phyloP scores from a whole-genome alignment of 1,140 invertebrate species.

The Drosophila sp. region DNA sequence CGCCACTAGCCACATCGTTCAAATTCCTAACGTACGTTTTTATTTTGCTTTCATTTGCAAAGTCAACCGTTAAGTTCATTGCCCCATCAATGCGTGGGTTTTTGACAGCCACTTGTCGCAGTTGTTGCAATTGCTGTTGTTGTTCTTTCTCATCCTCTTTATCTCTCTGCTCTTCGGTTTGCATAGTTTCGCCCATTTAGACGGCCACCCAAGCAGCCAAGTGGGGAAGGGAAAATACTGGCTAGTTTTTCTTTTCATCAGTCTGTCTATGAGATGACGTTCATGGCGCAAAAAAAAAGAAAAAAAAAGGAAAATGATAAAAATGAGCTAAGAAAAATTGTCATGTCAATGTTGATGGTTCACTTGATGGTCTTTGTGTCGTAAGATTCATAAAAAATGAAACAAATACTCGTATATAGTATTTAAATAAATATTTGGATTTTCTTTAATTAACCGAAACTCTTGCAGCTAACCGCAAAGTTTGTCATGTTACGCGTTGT shows the following conservation, averaged over 20 bases:
- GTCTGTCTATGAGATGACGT: slow-evolving; percentile 46
- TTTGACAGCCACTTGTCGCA: slow-evolving; percentile 67
- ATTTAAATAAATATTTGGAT: slow-evolving; percentile 11
- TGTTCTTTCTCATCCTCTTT: not conserved
- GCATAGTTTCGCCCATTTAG: slow-evolving; percentile 40
- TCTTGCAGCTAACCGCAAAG: slow-evolving; percentile 10
- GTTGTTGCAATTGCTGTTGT: slow-evolving; percentile 18
- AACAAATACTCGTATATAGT: not conserved
- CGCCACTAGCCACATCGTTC: slow-evolving; percentile 6
- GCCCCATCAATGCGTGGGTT: slow-evolving; percentile 55
- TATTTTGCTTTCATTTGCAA: slow-evolving; percentile 2
- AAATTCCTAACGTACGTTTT: slow-evolving; percentile 21
- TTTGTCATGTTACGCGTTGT: slow-evolving; percentile 6
- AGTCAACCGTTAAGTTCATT: slow-evolving; percentile 53
- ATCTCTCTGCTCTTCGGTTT: too few species aligned
- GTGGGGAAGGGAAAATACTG: not conserved
- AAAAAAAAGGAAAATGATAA: too few species aligned
- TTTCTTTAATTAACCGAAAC: slow-evolving; percentile 19
- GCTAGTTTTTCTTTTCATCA: slow-evolving; percentile 48
- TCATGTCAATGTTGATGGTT: slow-evolving; percentile 47
- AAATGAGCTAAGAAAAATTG: slow-evolving; percentile 50
- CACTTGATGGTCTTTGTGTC: slow-evolving; percentile 13
- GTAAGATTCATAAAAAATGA: slow-evolving; percentile 5
- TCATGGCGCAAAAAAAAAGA: slow-evolving; percentile 36
- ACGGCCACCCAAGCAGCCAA: slow-evolving; percentile 51